Evolutionary conservation across 2,797 vertebrate species (phyloP), one percentile per base, ranked within the genome.

Genomic region (Tadarida brasiliensis): DNA sequence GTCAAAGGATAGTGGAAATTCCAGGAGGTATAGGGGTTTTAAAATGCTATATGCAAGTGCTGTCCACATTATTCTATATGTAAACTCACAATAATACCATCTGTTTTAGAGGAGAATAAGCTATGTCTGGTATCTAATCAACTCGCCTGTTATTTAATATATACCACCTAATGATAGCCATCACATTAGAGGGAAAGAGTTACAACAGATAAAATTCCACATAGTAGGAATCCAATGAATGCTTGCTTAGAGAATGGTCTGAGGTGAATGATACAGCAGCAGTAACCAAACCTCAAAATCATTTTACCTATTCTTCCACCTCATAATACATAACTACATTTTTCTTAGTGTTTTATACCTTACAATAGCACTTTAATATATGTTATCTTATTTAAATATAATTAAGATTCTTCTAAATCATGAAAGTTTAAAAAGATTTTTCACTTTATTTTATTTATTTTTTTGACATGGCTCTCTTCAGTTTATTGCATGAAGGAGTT

Each of bases 341-440:
- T 87, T 85, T 89, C 30, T 56, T 91, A 77, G 20, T 76, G 35
- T 92, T 81, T 82, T 80, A 44, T 56, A 83, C 49, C 39, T 81
- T 70, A 87, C 14, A 59, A 85, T 4, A 92, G 33, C 26, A 87
- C 68, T 86, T 87, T 85, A 84, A 80, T 26, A 90, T 35, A 85
- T 0, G 33, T n/a, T 51, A 71, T 17, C 11, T 80, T 92, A 85
- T 92, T 80, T 87, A 90, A 74, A 73, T 83, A 83, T 47, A 97
- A 87, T 76, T 67, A 70, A 74, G 74, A 70, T 63, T 94, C 57
- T 91, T 87, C 33, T 90, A 77, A 94, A 67, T 77, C 84, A 74
- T 71, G 4, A 68, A 81, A 19, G 12, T 20, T 92, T 94, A 54
- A 91, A 88, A 92, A 86, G 33, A 77, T 63, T 93, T 90, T 76